A percentile compares a stretch with the other conserved stretches of the same genome.
phyloP scores from a whole-genome alignment of 1,140 invertebrate genomes.

The Triops longicaudatus region DNA sequence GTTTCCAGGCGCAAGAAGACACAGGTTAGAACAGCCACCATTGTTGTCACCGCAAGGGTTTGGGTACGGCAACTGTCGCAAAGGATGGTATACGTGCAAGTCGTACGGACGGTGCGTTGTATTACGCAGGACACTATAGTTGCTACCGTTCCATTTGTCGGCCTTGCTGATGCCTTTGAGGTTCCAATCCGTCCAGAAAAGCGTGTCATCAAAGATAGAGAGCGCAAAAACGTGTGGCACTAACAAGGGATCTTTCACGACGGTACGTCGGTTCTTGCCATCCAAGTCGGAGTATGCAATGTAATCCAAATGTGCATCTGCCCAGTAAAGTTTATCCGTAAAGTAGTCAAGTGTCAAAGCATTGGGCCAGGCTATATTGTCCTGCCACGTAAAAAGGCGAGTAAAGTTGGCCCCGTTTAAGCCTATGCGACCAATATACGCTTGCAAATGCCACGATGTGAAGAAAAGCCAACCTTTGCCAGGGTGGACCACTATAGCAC shows the following conservation, averaged over 20 bases:
- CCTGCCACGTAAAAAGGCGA: slow-evolving; percentile 78
- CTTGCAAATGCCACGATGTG: slow-evolving; percentile 89
- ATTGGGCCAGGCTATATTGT: slow-evolving; percentile 97
- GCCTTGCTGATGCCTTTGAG: slow-evolving; percentile 75
- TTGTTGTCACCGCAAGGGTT: slow-evolving; percentile 91
- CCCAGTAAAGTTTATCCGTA: slow-evolving; percentile 89
- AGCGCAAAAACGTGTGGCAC: slow-evolving; percentile 93
- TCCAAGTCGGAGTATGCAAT: slow-evolving; percentile 89
- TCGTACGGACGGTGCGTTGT: slow-evolving; percentile 93
- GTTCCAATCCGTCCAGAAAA: slow-evolving; percentile 99
- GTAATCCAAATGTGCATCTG: slow-evolving; percentile 96
- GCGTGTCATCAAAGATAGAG: slow-evolving; percentile 82
- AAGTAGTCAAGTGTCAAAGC: slow-evolving; percentile 95
- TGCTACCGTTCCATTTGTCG: slow-evolving; percentile 76
- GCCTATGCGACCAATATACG: slow-evolving; percentile 94
- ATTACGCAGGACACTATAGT: slow-evolving; percentile 69
- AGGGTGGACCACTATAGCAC: slow-evolving; percentile 90
- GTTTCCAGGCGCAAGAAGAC: slow-evolving; percentile 65
- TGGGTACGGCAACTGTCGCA: slow-evolving; percentile 68
- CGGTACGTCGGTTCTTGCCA: slow-evolving; percentile 71
- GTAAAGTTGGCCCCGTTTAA: slow-evolving; percentile 93
- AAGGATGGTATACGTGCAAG: slow-evolving; percentile 77
- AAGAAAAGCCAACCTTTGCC: slow-evolving; percentile 90
- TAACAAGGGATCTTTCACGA: slow-evolving; percentile 58
- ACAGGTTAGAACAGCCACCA: slow-evolving; percentile 95